Evolutionary conservation across 2,113 vertebrate species (phyloP), one percentile per base, ranked within the genome.

Genomic region (Trematomus loennbergii): DNA sequence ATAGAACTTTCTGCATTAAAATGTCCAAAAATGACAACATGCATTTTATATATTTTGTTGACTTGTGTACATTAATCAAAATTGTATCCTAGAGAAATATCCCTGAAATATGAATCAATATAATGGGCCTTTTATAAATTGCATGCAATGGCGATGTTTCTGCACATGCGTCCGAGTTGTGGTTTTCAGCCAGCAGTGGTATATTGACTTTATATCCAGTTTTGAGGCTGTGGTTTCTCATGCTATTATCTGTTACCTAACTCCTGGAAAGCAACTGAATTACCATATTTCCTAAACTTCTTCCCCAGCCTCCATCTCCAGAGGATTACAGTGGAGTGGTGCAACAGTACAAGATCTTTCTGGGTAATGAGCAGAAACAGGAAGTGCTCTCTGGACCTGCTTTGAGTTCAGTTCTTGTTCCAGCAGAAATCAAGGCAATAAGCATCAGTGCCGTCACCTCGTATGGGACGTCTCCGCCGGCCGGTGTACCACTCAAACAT

Each of bases 381-480:
- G 43, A 73, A 10, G 22, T 70, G 33, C 73, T 20, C 25, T 94
- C 88, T 71, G 3, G 58, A 54, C 50, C 86, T 33, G 16, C 71
- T 33, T 29, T 18, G 22, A 88, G n/a, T 71, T 57, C 46, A n/a
- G 59, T 95, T 55, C 71, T 54, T 45, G 76, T 92, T 29, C 74
- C 92, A 33, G 69, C 49, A 5, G 75, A 20, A 7, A 63, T 91
- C 62, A 72, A 20, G 43, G 16, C 59, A 3, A 45, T 95, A 17
- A 88, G 67, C 18, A 7, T 96, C 79, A 90, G 72, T 15, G 91
- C 81, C 8, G 88, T 94, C 62, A 94, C 93, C 43, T 80, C 72
- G 17, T 90, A 87, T n/a, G 94, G 95, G 11, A 74, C 16, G 1
- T 93, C 94, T 33, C 93, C 93, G 5, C 84, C 91, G 17, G 89